These are phyloP conservation scores for Sebastes itinus DNA, from an alignment of 2,797 vertebrate species.

Conservation along the genomic window DNA sequence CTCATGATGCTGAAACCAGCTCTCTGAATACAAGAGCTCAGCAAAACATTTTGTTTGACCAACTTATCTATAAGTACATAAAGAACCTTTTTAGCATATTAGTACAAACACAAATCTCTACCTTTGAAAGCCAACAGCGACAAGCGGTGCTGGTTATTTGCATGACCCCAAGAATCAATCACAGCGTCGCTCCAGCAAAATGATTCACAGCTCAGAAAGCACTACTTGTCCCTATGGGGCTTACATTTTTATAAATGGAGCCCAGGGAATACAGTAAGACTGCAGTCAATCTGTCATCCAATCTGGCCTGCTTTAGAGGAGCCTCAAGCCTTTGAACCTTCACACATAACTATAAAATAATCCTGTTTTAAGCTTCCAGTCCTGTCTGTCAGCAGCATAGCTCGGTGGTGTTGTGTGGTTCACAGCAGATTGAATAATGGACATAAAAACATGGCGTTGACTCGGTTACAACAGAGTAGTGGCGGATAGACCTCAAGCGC, in stretches of 20 bases:
- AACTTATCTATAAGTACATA: neutral
- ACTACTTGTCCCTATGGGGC: constrained; percentile 21
- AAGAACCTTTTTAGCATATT: constrained; percentile 2
- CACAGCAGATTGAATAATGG: constrained; percentile 6
- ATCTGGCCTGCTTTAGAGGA: constrained; percentile 47
- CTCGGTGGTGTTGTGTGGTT: neutral
- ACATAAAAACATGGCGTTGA: neutral
- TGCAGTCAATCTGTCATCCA: constrained; percentile 66
- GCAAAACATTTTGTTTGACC: neutral
- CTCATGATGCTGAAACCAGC: neutral
- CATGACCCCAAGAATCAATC: constrained; percentile 39
- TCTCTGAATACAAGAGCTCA: constrained; percentile 14
- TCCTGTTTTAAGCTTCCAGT: constrained; percentile 28
- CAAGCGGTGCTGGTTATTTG: constrained; percentile 17
- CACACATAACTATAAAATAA: constrained; percentile 40
- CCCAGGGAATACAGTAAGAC: constrained; percentile 37
- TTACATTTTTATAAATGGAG: constrained; percentile 46
- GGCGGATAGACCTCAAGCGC: neutral
- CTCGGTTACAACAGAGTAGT: neutral
- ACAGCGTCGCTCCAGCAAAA: constrained; percentile 8
- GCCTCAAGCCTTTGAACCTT: constrained; percentile 46
- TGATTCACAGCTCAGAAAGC: constrained; percentile 38
- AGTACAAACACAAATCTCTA: neutral
- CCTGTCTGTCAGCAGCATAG: constrained; percentile 14
- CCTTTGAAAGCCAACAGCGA: constrained; percentile 21